Base-by-base conservation (phyloP, 2,113 vertebrate genomes). In the Vicugna pacos region DNA sequence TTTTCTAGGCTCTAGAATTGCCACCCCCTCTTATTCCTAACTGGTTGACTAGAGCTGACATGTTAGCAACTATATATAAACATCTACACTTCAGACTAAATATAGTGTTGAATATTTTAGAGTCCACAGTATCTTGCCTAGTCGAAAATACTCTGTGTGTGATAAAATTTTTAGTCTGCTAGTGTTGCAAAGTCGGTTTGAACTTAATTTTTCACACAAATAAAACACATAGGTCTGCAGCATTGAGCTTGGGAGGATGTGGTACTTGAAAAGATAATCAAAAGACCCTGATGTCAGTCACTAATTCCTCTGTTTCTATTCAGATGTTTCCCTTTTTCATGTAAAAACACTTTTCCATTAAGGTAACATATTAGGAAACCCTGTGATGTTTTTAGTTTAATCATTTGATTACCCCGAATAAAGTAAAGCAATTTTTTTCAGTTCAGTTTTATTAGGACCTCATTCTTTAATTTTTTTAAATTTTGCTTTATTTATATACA, bases 51-150 rank as follows among this genome's bases (percentile, higher is more conserved):
- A 80, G 38, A 42, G n/a, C 77, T 42, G 56, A 10, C 26, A 4
- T 60, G 91, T 88, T 95, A 52, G 83, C 16, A 6, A 83, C 54
- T 93, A 42, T 92, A 54, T 95, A 89, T 88, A 97, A 97, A 95
- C 38, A 70, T 85, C 30, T 85, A 65, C 79, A 70, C 60, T 97
- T 93, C 19, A 91, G 42, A 83, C 91, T 96, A 96, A 96, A 96
- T 93, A 91, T 83, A 95, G 85, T 82, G 35, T 87, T 86, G 73
- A 79, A 60, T 95, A 89, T 89, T 95, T 93, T 81, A 77, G 67
- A 86, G 28, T 42, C 28, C n/a, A 48, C 52, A 67, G 4, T 75
- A 65, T 86, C 89, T 26, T 70, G 72, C 56, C 84, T 87, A 93
- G 62, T 52, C 19, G 30, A 52, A 96, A 93, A 86, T 54, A n/a